Base-by-base conservation (phyloP, 2,113 vertebrate genomes). In the Elephantulus edwardii region DNA sequence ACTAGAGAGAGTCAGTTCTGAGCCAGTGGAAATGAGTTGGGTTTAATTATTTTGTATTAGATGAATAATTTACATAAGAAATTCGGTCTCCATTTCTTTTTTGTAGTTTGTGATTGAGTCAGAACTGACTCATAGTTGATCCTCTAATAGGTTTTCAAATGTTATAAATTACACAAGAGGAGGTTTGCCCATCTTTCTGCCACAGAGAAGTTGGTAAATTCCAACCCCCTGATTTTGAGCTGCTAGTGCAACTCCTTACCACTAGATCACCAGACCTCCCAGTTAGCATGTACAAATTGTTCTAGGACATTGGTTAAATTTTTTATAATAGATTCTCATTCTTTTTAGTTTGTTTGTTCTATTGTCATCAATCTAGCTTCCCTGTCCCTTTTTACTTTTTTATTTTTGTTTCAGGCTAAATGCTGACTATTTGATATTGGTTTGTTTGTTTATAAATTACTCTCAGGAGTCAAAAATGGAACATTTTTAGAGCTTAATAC, bases 401-500 rank as follows among this genome's bases (percentile, higher is more conserved):
- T n/a, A 35, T n/a, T 16, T 35, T 35, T 66, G 62, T 64, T 64
- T 16, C 35, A 35, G 64, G n/a, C 14, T 58, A 38, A 68, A 38
- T 68, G 19, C 38, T 20, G 66, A 66, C 64, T 19, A 24, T 72
- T 70, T 71, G 30, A 20, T 88, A 66, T 50, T 86, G 14, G 44
- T 79, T 82, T 79, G 89, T 71, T 78, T 68, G 44, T 74, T 89
- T 82, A 71, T 75, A 79, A 88, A 66, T 77, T 56, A 68, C n/a
- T 92, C 58, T 85, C 30, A 60, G 70, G 84, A 35, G 20, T 28
- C 79, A 71, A 94, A 91, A 89, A 70, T 54, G 1, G 14, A 84
- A 16, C 42, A n/a, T n/a, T 83, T 89, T 88, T 82, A 91, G 80
- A 71, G 60, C 78, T 92, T 80, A 71, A 79, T 62, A 71, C n/a